Base-by-base conservation (phyloP, 1,140 invertebrate species). In the Neodiprion virginianus region DNA sequence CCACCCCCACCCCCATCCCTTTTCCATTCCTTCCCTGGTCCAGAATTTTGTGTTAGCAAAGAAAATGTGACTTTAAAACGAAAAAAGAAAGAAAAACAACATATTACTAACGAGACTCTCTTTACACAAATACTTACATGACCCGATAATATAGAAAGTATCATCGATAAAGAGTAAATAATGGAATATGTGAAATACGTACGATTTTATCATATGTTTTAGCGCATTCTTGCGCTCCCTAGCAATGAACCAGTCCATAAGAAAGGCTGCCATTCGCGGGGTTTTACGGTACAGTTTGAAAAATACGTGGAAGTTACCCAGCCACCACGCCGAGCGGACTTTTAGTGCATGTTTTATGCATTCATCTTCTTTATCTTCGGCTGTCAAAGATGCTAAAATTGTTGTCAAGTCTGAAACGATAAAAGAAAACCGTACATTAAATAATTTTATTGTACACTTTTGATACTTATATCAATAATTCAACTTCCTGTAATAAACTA, bases 181-280 rank as follows among this genome's bases (percentile, higher is more conserved):
- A 73, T 50, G 5, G 12, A 48, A 49, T 4, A n/a, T 40, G 40
- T 72, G 50, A 67, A 81, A 79, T 87, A 98, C 97, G 91, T 97
- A 99, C 98, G 97, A 93, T 93, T 98, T 99, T 79, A 99, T 93
- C 86, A 99, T 95, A 70, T 86, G 84, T 89, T 96, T 98, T 79
- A 99, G 90, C 79, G 97, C 97, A 80, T 90, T 88, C 89, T 96
- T 98, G 83, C 98, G 90, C 85, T 98, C 97, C 83, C 97, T 90
- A 69, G 97, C 94, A 83, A 97, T 92, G 91, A 99, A 99, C 97
- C 97, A 98, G 88, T 99, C 97, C 88, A 99, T 96, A 70, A 99
- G 91, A 89, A 96, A 98, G 40, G 95, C 95, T n/a, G 96, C 94
- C 98, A 99, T 99, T 85, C 95, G 92, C 10, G 98, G 98, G 23